These are phyloP conservation scores for Oryctolagus cuniculus DNA, from an alignment of 2,113 vertebrate species.

Conservation along the genomic window DNA sequence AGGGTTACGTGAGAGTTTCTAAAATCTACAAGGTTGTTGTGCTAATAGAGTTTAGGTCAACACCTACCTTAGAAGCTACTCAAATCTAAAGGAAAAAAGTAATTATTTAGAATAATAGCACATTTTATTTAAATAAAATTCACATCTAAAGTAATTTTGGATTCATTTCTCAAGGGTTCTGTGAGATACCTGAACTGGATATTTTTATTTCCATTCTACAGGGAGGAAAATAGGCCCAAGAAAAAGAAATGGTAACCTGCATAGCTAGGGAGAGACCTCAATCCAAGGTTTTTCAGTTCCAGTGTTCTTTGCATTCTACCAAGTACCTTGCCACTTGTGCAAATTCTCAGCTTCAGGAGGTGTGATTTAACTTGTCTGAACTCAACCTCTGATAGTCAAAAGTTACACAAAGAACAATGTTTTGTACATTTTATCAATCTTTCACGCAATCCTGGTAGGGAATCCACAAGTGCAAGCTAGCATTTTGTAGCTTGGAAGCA, in stretches of 20 bases:
- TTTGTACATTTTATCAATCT: background rate
- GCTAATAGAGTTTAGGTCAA: background rate
- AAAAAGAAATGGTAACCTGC: background rate
- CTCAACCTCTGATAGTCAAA: background rate
- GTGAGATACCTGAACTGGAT: background rate
- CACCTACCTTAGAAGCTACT: background rate
- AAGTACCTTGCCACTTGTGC: background rate
- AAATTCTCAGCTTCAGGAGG: background rate
- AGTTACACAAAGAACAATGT: background rate
- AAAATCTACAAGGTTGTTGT: background rate
- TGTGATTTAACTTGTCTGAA: background rate
- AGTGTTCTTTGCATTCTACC: background rate
- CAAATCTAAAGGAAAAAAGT: background rate
- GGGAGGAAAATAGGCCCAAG: background rate
- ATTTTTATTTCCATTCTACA: background rate
- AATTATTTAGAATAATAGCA: background rate
- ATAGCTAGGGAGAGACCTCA: background rate
- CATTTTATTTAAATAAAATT: slow-evolving; percentile 27
- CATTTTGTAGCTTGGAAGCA: background rate
- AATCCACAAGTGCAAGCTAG: background rate
- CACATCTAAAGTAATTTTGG: background rate
- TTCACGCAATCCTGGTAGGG: background rate
- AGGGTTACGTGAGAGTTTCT: background rate
- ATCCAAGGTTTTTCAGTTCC: background rate
- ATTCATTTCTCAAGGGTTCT: background rate